Evolutionary conservation across 2,888 invertebrate genomes (phyloP), one percentile per base, ranked within the genome.

Genomic region (Tetragonula carbonaria): DNA sequence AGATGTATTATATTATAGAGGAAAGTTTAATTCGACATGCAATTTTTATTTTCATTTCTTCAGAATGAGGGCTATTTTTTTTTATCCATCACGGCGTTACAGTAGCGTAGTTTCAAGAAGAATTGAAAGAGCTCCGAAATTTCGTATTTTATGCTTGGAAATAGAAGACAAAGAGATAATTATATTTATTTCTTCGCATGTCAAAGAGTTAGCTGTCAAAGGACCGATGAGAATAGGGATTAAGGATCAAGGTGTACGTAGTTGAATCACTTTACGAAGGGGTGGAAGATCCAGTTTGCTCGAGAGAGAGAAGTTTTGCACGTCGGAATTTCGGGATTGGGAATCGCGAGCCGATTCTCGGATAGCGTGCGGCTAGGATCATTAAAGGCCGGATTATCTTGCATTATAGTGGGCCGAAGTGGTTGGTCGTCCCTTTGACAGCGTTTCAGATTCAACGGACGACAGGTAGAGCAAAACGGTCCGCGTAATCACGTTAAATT

Each of bases 401-500:
- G 80, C 73, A 80, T 85, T 80, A 85, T 72, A 28, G 62, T 50
- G 59, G 57, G 16, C 18, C 63, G 57, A 77, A 78, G 66, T 76
- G 63, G 67, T 66, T 62, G 70, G n/a, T 23, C 51, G 63, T 78
- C 85, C 71, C 80, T 85, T 85, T 85, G 85, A 85, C 85, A 80
- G 78, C 72, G 74, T 57, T 74, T 74, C 85, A 80, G 76, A 85
- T 76, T 85, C 72, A 72, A 74, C 76, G 85, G 72, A 67, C 74
- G 77, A 71, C 85, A 79, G 77, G 80, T 85, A 59, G 77, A 67
- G 80, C 85, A 79, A 84, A 84, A 80, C 85, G 85, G 74, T 62
- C 38, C 63, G 57, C 72, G 51, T 85, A 85, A 85, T 85, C 85
- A 72, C 80, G 77, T 85, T 80, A 85, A 74, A 85, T 85, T 85